These are phyloP conservation scores for Eulemur mongoz DNA, from an alignment of 2,797 vertebrate genomes.

Conservation along the genomic window DNA sequence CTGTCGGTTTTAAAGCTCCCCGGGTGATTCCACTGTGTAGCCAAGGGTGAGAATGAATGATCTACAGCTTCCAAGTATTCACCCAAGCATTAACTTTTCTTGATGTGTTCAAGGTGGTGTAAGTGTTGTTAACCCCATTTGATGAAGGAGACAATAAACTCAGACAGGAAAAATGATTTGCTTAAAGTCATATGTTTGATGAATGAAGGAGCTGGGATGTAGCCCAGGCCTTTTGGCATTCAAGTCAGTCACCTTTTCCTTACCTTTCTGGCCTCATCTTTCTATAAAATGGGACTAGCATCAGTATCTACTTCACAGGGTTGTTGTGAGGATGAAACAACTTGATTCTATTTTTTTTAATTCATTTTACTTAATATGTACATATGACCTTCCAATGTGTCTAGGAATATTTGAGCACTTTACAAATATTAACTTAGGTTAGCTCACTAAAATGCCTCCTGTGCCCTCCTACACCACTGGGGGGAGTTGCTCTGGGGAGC, in stretches of 20 bases:
- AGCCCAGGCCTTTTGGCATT: neutral
- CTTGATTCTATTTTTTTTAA: neutral
- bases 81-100: neutral
- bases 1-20: neutral
- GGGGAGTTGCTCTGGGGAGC: neutral
- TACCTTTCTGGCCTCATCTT: neutral
- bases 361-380: conserved; percentile 26
- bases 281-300: conserved; percentile 22
- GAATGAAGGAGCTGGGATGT: neutral
- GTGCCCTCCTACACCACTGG: neutral
- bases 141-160: conserved; percentile 17
- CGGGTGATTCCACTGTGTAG: neutral
- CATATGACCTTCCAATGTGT: neutral
- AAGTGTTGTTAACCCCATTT: neutral
- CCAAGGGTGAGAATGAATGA: neutral
- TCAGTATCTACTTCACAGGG: neutral
- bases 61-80: neutral
- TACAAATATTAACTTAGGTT: conserved; percentile 9
- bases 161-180: neutral
- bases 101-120: neutral
- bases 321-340: neutral
- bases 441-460: neutral
- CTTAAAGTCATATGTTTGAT: neutral
- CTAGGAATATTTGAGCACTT: neutral
- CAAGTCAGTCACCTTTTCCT: neutral